phyloP scores from a whole-genome alignment of 2,113 vertebrate species.

The Micromys minutus region DNA sequence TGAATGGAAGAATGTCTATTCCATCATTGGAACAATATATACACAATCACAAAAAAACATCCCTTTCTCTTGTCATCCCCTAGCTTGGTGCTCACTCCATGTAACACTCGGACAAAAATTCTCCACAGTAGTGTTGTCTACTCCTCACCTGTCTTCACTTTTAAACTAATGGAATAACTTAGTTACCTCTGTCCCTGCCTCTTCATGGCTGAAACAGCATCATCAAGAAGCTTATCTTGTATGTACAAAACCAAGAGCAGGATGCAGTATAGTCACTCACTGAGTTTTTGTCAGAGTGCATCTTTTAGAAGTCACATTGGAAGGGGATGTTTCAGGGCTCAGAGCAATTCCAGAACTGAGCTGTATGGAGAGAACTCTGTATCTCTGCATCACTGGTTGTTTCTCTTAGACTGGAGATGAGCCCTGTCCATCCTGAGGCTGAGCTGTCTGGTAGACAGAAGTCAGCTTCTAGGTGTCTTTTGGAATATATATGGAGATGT shows the following conservation, averaged over 20 bases:
- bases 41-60: not conserved
- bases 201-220: not conserved
- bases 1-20: not conserved
- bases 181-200: not conserved
- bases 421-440: not conserved
- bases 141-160: not conserved
- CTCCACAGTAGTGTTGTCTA: not conserved
- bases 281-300: not conserved
- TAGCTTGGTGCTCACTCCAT: not conserved
- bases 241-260: not conserved
- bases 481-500: not conserved
- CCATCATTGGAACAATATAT: fast-evolving
- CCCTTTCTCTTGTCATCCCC: fast-evolving
- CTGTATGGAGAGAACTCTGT: not conserved
- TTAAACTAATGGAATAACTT: not conserved
- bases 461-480: not conserved
- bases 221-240: not conserved
- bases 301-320: not conserved
- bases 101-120: not conserved
- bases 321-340: not conserved
- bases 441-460: not conserved
- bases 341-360: constrained; percentile 12
- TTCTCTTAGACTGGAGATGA: constrained; percentile 42
- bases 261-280: not conserved
- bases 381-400: constrained; percentile 18